Conservation (phyloP, 2,888 invertebrate genomes). For the Venustoraphidia nigricollis region DNA sequence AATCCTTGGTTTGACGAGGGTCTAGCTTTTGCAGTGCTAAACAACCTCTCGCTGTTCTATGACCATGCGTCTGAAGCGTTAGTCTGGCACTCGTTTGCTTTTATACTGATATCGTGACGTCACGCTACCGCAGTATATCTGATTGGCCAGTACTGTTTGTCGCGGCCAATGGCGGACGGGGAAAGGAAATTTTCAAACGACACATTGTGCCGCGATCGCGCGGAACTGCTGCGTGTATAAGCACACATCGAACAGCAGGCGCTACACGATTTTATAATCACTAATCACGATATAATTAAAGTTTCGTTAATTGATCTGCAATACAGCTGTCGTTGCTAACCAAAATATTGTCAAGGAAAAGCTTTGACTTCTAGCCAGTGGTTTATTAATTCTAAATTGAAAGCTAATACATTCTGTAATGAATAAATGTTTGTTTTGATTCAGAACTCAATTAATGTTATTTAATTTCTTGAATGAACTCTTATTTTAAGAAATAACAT, state of each 20-base stretch:
- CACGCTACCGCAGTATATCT: slow-evolving; percentile 13
- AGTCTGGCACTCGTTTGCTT: slow-evolving; percentile 15
- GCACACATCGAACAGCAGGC: not conserved
- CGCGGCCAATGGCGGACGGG: slow-evolving; percentile 24
- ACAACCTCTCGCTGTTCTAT: not conserved
- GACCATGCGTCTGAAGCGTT: slow-evolving; percentile 6
- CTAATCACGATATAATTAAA: too few relatives aligned
- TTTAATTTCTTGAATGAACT: too few relatives aligned
- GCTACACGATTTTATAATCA: too few relatives aligned
- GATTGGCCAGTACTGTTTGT: slow-evolving; percentile 16
- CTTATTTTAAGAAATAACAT: too few relatives aligned
- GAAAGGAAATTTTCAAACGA: slow-evolving; percentile 11
- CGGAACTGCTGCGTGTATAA: slow-evolving; percentile 6
- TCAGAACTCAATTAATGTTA: too few relatives aligned
- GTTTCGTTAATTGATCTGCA: too few relatives aligned
- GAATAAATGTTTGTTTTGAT: too few relatives aligned
- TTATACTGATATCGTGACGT: slow-evolving; percentile 21
- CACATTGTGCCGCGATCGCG: slow-evolving; percentile 5
- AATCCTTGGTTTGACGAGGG: not conserved
- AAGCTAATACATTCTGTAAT: too few relatives aligned
- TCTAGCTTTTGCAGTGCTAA: not conserved
- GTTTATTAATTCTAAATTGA: too few relatives aligned
- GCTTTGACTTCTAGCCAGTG: too few relatives aligned
- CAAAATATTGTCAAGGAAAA: too few relatives aligned
- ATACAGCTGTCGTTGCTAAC: too few relatives aligned